Evolutionary conservation across 1,140 invertebrate genomes (phyloP).

Genomic region (Brachionus koreanus): DNA sequence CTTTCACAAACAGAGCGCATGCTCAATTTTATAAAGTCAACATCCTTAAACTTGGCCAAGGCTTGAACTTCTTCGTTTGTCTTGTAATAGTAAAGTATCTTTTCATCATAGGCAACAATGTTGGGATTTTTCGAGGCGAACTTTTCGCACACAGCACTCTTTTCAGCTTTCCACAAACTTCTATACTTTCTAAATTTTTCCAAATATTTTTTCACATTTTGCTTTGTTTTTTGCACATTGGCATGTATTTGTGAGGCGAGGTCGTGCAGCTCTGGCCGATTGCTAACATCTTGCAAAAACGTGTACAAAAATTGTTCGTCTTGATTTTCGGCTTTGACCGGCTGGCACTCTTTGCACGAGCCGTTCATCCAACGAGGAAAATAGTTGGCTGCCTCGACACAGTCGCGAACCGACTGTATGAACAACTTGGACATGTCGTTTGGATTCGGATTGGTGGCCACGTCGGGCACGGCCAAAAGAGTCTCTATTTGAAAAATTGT

Average conservation of each 20-base stretch:
- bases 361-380: slow-evolving; percentile 78
- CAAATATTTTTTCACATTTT: slow-evolving; percentile 66
- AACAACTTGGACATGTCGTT: slow-evolving; percentile 71
- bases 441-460: slow-evolving; percentile 68
- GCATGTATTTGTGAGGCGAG: slow-evolving; percentile 66
- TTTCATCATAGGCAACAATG: slow-evolving; percentile 73
- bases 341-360: slow-evolving; percentile 70
- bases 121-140: slow-evolving; percentile 70
- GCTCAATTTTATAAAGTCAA: slow-evolving; percentile 55
- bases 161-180: slow-evolving; percentile 76
- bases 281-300: slow-evolving; percentile 73
- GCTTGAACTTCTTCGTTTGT: slow-evolving; percentile 67
- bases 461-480: slow-evolving; percentile 68
- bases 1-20: slow-evolving; percentile 53
- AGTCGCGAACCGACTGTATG: slow-evolving; percentile 58
- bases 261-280: slow-evolving; percentile 67
- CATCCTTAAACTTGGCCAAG: slow-evolving; percentile 51
- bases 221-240: slow-evolving; percentile 64
- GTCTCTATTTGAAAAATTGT: slow-evolving; percentile 75
- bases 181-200: slow-evolving; percentile 72
- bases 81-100: slow-evolving; percentile 74
- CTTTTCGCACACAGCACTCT: slow-evolving; percentile 64
- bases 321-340: slow-evolving; percentile 59
- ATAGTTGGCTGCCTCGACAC: slow-evolving; percentile 63
- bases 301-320: slow-evolving; percentile 65